Evolutionary conservation across 2,113 vertebrate species (phyloP), one percentile per base, ranked within the genome.

Genomic region (Azemiops feae): DNA sequence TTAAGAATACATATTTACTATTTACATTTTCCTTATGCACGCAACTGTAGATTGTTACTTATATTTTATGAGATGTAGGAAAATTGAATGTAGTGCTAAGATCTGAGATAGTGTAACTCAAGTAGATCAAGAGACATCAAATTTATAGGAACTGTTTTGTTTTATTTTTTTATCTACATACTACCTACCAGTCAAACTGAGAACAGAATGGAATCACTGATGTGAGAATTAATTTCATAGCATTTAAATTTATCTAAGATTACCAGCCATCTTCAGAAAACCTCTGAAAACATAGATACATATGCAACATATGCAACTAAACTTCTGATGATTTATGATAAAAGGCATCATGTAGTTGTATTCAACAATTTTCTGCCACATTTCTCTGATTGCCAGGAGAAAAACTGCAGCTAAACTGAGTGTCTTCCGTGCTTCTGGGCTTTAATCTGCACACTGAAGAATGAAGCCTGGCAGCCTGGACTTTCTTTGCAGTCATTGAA

Each of bases 371-470:
- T 94, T 93, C 69, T 74, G 39, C 93, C 89, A 88, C 85, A 95
- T 52, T 93, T 94, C 52, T 93, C 43, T 93, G 45, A 93, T 95
- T 93, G 94, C 89, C 50, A 85, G 90, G 94, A 94, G 88, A 91
- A 87, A 96, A 53, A 34, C 2, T 0, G 88, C 91, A 30, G 88
- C 92, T 93, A 34, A 94, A 94, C 55, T 87, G 34, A 91, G 88
- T 86, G 60, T 95, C 94, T 94, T 92, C 57, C 85, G 92, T 93
- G 85, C 93, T 95, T 94, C 87, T 91, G 92, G 90, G 16, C 94
- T 94, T 94, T 96, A 94, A 95, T 95, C 92, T 94, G 14, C 90
- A 45, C 85, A 93, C 64, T 95, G 74, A 89, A 85, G 54, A 95
- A 94, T 69, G 45, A 94, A 94, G 89, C 45, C 74, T 94, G 95